Conservation (phyloP, 2,888 invertebrate species). For the Drosophila siamana region DNA sequence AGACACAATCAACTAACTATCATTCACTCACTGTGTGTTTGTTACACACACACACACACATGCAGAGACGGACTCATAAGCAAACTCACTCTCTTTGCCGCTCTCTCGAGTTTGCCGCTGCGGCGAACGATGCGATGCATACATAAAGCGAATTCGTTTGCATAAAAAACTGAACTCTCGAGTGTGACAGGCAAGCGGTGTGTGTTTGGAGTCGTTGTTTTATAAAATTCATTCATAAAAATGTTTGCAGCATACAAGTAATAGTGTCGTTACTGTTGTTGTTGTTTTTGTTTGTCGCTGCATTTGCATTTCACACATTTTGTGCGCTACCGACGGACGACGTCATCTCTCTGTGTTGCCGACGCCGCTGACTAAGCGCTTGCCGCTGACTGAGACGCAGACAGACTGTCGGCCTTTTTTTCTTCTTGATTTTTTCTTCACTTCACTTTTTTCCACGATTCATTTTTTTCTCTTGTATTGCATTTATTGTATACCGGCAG, state of each 20-base stretch:
- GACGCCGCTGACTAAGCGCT: slow-evolving; percentile 54
- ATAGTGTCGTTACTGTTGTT: background rate
- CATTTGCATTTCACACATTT: slow-evolving; percentile 59
- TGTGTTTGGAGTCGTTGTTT: slow-evolving; percentile 39
- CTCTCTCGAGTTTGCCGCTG: background rate
- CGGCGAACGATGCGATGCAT: slow-evolving; percentile 67
- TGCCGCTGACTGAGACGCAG: slow-evolving; percentile 44
- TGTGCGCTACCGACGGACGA: slow-evolving; percentile 38
- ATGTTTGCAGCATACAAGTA: slow-evolving; percentile 25
- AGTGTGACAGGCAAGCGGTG: slow-evolving; percentile 10
- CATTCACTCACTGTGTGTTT: background rate
- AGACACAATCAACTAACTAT: slow-evolving; percentile 4
- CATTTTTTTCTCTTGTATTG: background rate
- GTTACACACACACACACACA: background rate
- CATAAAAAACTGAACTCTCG: slow-evolving; percentile 25
- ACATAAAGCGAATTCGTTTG: slow-evolving; percentile 62
- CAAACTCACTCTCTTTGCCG: slow-evolving; percentile 14
- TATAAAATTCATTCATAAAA: slow-evolving; percentile 70
- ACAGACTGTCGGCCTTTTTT: slow-evolving; percentile 51
- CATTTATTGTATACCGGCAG: background rate
- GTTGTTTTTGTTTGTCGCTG: slow-evolving; percentile 24
- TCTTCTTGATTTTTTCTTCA: slow-evolving; percentile 2
- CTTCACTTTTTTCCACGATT: background rate
- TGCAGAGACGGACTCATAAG: background rate
- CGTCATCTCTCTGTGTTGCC: slow-evolving; percentile 42